Conservation (phyloP, 23 tunicate species). For the Styela plicata region DNA sequence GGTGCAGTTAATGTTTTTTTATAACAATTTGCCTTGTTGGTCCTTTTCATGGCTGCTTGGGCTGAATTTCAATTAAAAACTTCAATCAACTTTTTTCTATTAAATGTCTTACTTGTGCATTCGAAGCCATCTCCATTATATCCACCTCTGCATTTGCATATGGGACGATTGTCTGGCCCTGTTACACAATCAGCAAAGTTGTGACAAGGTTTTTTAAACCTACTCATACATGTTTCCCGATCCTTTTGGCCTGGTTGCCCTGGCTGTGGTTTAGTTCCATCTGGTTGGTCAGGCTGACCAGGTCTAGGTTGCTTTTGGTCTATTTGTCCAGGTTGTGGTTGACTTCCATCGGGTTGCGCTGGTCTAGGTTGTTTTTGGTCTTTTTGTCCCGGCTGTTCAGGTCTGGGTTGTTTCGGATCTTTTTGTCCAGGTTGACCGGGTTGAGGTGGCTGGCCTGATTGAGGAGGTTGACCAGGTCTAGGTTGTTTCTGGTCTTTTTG, state of each 20-base stretch:
- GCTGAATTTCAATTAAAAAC: too few species aligned
- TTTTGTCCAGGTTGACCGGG: neutral
- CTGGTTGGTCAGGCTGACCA: neutral
- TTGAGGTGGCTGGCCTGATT: neutral
- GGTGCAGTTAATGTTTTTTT: too few species aligned
- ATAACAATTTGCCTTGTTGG: too few species aligned
- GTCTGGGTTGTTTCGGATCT: neutral
- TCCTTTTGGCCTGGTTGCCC: neutral
- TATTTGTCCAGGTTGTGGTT: neutral
- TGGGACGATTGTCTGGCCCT: neutral
- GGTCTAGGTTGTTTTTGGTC: neutral
- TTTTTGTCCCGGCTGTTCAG: neutral
- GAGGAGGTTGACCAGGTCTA: neutral
- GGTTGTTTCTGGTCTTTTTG: neutral
- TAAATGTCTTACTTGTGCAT: slow-evolving; percentile 11
- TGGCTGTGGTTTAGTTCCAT: neutral
- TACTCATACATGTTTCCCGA: neutral
- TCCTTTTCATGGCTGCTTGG: too few species aligned
- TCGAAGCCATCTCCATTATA: slow-evolving; percentile 12
- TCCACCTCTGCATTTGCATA: slow-evolving; percentile 10
- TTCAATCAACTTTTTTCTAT: too few species aligned
- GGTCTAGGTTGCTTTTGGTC: too few species aligned
- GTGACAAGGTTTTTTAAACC: neutral
- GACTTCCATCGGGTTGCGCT: neutral
- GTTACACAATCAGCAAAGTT: neutral